Base-by-base conservation (phyloP, 2,797 vertebrate species). In the Manis javanica region DNA sequence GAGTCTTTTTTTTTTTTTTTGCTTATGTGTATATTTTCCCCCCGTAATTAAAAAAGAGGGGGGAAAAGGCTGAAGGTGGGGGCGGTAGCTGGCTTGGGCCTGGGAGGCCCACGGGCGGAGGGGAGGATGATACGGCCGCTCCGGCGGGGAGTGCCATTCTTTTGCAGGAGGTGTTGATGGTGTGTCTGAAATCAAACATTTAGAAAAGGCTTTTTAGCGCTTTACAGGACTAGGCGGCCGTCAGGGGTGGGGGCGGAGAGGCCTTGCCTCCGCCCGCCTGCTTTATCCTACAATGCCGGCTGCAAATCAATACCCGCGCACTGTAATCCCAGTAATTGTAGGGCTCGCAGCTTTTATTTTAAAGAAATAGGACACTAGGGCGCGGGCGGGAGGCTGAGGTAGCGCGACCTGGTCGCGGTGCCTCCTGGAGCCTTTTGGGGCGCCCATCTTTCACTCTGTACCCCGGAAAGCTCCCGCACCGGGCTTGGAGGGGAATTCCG, bases 301-400 rank as follows among this genome's bases (percentile, higher is more conserved):
- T 98, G 98, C 98, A 74, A 98, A 99, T 98, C 98, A 98, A 99
- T 99, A 98, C 98, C 98, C 97, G 97, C 98, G 98, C 98, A 97
- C 98, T 98, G 98, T 98, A 98, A 98, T 98, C 98, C 98, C 98
- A 97, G 98, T 98, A 98, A 99, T 98, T 98, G 98, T 98, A 98
- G 98, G 98, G 98, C 98, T 98, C 97, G 96, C 97, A 92, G 98
- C 97, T 98, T 98, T 98, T 96, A 98, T 97, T 98, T 98, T 98
- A 98, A 99, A 99, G 98, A 98, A 98, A 98, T 97, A 98, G 98
- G 75, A 87, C 96, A 92, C 97, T 88, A 94, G 96, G 77, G 71
- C 2, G 39, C 57, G 14, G 93, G 66, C 29, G 0, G 95, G 68
- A 24, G 5, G 49, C 3, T 1, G 68, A 88, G 61, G 51, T 55